Evolutionary conservation across 92 coral and sea anemone genomes (phyloP).

Genomic region (Isaurus tuberculatus): DNA sequence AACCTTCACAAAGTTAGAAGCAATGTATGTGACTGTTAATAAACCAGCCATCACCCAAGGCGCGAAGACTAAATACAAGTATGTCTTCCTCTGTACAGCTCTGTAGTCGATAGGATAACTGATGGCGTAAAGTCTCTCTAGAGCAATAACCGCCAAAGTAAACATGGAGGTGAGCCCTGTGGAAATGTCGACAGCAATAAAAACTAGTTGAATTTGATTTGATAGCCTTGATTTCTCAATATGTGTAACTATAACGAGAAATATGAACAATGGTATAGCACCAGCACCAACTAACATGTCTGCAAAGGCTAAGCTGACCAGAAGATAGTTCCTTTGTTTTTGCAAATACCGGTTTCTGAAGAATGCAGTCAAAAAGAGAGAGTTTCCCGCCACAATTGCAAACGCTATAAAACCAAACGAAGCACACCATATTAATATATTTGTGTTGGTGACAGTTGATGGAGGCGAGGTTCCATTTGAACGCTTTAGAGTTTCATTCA

Average conservation of each 20-base stretch:
- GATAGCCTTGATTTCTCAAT: background rate
- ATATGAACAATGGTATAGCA: constrained; percentile 23
- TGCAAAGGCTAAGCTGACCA: constrained; percentile 35
- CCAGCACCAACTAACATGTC: constrained; percentile 35
- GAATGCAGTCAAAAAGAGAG: constrained; percentile 35
- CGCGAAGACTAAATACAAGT: background rate
- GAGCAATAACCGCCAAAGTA: constrained; percentile 28
- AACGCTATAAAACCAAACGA: constrained; percentile 32
- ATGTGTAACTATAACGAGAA: background rate
- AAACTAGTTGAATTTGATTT: background rate
- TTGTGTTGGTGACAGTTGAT: background rate
- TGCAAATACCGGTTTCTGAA: constrained; percentile 29
- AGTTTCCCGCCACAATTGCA: constrained; percentile 32
- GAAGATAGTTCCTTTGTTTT: constrained; percentile 24
- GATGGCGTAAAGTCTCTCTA: constrained; percentile 37
- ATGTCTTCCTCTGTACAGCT: background rate
- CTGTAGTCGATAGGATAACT: constrained; percentile 23
- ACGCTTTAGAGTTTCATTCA: constrained; percentile 20
- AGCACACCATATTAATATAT: constrained; percentile 10
- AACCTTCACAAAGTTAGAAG: constrained; percentile 4
- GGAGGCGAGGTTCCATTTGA: background rate
- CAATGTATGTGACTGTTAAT: background rate
- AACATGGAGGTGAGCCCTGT: constrained; percentile 37
- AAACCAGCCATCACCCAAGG: constrained; percentile 29
- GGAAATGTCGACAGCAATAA: constrained; percentile 20